phyloP scores from a whole-genome alignment of 2,113 vertebrate genomes.

The Oncorhynchus gorbuscha region DNA sequence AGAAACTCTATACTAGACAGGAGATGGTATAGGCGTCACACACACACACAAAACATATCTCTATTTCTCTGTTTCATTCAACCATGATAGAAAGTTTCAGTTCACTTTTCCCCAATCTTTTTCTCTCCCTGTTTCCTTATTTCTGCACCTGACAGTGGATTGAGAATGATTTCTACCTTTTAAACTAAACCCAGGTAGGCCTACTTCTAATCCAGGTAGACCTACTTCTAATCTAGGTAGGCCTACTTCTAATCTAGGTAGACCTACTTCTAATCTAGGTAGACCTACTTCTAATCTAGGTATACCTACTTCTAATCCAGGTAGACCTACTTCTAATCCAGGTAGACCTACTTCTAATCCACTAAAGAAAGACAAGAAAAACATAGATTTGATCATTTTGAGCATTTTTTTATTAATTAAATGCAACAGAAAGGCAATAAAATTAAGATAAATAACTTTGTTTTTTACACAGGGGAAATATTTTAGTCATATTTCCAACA shows the following conservation, averaged over 20 bases:
- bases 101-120: conserved; percentile 41
- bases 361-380: background rate
- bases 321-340: too few species aligned
- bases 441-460: conserved; percentile 81
- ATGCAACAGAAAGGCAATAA: conserved; percentile 77
- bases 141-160: conserved; percentile 39
- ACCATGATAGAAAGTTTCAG: conserved; percentile 60
- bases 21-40: conserved; percentile 2
- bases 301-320: too few species aligned
- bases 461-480: conserved; percentile 75
- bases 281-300: too few species aligned
- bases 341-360: too few species aligned
- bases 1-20: conserved; percentile 41
- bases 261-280: too few species aligned
- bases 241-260: too few species aligned
- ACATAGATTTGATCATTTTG: conserved; percentile 33
- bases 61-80: conserved; percentile 22
- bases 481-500: conserved; percentile 57
- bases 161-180: conserved; percentile 48
- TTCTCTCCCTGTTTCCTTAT: conserved; percentile 17
- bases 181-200: conserved; percentile 19
- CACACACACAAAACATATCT: background rate
- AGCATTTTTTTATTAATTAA: conserved; percentile 74
- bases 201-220: too few species aligned
- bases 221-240: too few species aligned